Percentiles rank a stretch among this genome's conserved stretches.
Conservation (phyloP, 2,113 vertebrate genomes). For the Calidris pugnax region DNA sequence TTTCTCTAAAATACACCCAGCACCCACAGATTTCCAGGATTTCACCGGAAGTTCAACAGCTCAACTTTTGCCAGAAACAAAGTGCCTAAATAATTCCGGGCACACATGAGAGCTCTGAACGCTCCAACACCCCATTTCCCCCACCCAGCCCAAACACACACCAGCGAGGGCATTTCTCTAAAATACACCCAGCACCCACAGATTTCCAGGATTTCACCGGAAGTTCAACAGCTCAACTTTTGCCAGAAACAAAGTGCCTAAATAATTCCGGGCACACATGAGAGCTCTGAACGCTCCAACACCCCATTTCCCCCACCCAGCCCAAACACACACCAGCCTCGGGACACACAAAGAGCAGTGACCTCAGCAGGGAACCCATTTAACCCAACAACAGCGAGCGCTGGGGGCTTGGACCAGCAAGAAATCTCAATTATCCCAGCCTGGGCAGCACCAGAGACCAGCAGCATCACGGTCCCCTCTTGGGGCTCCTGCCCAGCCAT, state of each 20-base stretch:
- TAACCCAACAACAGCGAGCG: fast-evolving
- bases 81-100: not conserved
- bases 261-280: fast-evolving
- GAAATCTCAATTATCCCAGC: fast-evolving
- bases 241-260: not conserved
- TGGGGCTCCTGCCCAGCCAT: fast-evolving
- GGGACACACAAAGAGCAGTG: fast-evolving
- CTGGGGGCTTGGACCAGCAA: not conserved
- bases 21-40: not conserved
- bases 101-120: fast-evolving
- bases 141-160: fast-evolving
- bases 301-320: fast-evolving
- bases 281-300: fast-evolving
- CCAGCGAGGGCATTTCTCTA: too few relatives aligned
- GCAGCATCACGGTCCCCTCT: fast-evolving
- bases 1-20: fast-evolving
- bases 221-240: too few relatives aligned
- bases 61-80: too few relatives aligned
- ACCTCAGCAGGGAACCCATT: not conserved
- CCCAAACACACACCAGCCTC: fast-evolving
- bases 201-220: not conserved
- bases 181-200: fast-evolving
- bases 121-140: fast-evolving
- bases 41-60: too few relatives aligned
- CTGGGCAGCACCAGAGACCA: not conserved